A percentile compares a stretch with the other conserved stretches of the same genome.
phyloP scores from a whole-genome alignment of 2,888 invertebrate species.

The Cremastinae sp. region DNA sequence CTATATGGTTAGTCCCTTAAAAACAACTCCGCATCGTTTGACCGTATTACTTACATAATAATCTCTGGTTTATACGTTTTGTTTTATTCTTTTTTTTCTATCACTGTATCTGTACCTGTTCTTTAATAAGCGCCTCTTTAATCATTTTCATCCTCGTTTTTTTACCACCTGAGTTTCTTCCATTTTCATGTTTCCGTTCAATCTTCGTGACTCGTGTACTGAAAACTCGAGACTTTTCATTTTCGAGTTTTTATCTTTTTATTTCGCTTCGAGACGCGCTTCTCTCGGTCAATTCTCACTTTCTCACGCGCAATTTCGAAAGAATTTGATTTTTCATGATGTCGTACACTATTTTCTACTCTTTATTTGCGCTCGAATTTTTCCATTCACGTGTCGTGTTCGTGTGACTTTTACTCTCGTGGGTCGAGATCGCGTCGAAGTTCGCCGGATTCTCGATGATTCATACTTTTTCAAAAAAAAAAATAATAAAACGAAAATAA shows the following conservation, averaged over 20 bases:
- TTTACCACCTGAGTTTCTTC: constrained; percentile 40
- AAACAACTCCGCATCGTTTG: constrained; percentile 80
- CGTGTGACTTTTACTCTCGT: constrained; percentile 44
- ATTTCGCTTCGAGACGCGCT: constrained; percentile 30
- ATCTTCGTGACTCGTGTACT: not conserved
- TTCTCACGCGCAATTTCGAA: not conserved
- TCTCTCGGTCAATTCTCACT: not conserved
- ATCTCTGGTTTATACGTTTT: constrained; percentile 75
- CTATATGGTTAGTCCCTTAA: constrained; percentile 80
- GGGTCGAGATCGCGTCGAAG: constrained; percentile 43
- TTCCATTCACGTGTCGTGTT: constrained; percentile 22
- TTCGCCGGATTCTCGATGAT: constrained; percentile 1
- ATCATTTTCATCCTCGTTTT: constrained; percentile 58
- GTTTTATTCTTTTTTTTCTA: constrained; percentile 54
- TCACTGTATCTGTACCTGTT: constrained; percentile 51
- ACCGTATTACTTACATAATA: constrained; percentile 77
- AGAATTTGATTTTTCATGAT: not conserved
- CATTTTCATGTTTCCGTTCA: not conserved
- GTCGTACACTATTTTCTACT: constrained; percentile 5
- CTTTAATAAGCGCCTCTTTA: constrained; percentile 56
- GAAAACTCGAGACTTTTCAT: not conserved
- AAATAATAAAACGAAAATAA: constrained; percentile 3
- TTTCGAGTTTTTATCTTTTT: constrained; percentile 18
- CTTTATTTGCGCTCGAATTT: constrained; percentile 19
- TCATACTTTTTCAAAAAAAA: not conserved